A percentile compares a stretch with the other conserved stretches of the same genome.
These are phyloP conservation scores for Lutjanus argentimaculatus DNA, from an alignment of 2,797 vertebrate genomes.

Conservation along the genomic window DNA sequence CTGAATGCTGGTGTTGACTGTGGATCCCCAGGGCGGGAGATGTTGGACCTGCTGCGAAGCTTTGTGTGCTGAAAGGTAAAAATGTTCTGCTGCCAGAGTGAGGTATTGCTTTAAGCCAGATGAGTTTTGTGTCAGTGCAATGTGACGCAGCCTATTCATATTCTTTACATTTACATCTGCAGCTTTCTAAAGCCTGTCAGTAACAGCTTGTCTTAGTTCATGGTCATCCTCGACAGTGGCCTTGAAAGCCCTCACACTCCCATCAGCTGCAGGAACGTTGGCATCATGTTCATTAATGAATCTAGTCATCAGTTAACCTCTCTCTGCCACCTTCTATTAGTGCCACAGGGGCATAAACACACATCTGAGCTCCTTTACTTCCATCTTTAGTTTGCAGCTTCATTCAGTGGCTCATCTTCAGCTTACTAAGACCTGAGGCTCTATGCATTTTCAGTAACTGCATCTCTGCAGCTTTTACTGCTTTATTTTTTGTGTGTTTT, in stretches of 20 bases:
- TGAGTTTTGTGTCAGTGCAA: constrained; percentile 36
- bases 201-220: constrained; percentile 15
- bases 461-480: constrained; percentile 5
- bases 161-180: constrained; percentile 31
- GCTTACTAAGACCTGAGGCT: background rate
- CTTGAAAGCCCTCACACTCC: constrained; percentile 3
- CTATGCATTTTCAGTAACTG: constrained; percentile 4
- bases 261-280: constrained; percentile 22
- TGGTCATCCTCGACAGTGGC: constrained; percentile 1
- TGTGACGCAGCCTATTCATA: constrained; percentile 28
- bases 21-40: constrained; percentile 64
- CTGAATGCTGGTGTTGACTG: constrained; percentile 78
- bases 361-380: constrained; percentile 8
- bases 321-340: background rate
- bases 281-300: background rate
- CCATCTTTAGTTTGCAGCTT: background rate
- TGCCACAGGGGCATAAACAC: background rate
- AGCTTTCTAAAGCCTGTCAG: constrained; percentile 11
- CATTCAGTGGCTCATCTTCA: constrained; percentile 10
- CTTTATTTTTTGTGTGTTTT: background rate
- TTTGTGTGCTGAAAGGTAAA: constrained; percentile 74
- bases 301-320: constrained; percentile 28
- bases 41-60: constrained; percentile 70
- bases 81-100: constrained; percentile 59
- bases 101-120: constrained; percentile 64